A percentile compares a stretch with the other conserved stretches of the same genome.
Evolutionary conservation across 2,113 vertebrate species (phyloP).

Genomic region (Agapornis roseicollis): DNA sequence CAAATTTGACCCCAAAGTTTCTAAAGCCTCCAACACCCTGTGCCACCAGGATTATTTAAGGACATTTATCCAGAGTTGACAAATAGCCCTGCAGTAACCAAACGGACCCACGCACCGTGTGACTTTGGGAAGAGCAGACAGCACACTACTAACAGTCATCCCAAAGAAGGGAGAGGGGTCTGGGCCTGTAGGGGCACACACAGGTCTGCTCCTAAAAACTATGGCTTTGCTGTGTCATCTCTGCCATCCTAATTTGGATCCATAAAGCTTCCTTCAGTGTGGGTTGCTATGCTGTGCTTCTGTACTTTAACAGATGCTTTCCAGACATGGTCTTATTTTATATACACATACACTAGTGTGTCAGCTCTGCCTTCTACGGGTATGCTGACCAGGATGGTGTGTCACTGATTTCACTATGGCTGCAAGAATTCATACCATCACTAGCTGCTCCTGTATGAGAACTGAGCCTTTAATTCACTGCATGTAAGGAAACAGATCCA

Average conservation of each 20-base stretch:
- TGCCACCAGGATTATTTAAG: background rate
- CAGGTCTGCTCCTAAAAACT: background rate
- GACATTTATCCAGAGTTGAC: background rate
- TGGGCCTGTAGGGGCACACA: background rate
- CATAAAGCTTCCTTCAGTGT: background rate
- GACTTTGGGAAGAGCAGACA: background rate
- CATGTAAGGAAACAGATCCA: background rate
- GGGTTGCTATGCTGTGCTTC: background rate
- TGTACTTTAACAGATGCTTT: background rate
- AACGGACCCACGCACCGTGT: background rate
- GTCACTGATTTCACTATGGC: background rate
- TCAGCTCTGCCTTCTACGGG: background rate
- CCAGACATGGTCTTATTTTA: background rate
- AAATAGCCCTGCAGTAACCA: background rate
- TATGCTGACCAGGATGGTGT: background rate
- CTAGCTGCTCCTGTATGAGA: background rate
- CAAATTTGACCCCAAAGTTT: conserved; percentile 20
- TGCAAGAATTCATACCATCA: background rate
- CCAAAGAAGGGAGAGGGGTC: background rate
- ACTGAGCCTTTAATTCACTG: background rate
- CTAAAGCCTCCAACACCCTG: background rate
- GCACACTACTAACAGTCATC: background rate
- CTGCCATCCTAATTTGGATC: background rate
- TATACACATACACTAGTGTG: rapidly evolving
- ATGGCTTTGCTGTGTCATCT: background rate